Percentiles rank a stretch among this genome's conserved stretches.
These are phyloP conservation scores for Trinectes maculatus DNA, from an alignment of 2,113 vertebrate species.

Conservation along the genomic window DNA sequence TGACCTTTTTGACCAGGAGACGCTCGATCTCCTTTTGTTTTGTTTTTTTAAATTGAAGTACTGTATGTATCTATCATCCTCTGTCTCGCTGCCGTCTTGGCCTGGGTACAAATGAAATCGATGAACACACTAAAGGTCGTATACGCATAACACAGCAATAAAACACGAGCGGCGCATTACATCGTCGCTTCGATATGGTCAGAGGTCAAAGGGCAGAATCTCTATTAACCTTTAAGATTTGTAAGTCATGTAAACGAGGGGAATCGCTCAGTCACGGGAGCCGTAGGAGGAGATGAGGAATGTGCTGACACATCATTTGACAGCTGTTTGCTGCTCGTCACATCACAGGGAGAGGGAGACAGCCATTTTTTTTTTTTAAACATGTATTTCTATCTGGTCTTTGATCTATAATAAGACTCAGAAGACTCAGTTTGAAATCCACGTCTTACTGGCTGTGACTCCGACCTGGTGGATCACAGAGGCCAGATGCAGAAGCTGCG, in stretches of 20 bases:
- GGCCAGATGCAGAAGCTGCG: neutral
- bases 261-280: neutral
- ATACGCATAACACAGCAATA: neutral
- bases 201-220: constrained; percentile 19
- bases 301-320: constrained; percentile 13
- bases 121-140: constrained; percentile 18
- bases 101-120: constrained; percentile 7
- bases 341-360: neutral
- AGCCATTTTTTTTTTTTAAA: no score
- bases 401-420: neutral
- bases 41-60: no score
- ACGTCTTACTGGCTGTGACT: neutral
- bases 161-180: constrained; percentile 7
- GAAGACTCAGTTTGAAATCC: neutral
- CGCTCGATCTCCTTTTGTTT: neutral
- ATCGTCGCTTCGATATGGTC: neutral
- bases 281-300: constrained; percentile 4
- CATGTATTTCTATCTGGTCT: neutral
- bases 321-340: no score
- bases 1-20: neutral
- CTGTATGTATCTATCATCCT: neutral
- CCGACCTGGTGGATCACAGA: neutral
- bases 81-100: neutral
- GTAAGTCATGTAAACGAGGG: neutral
- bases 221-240: constrained; percentile 22